Percentiles rank a stretch among this genome's conserved stretches.
Evolutionary conservation across 2,113 vertebrate species (phyloP).

Genomic region (Danio rerio): GRCz12tu NC_133192.1:26421501-26422000

Average conservation of each 20-base stretch:
- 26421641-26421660: slow-evolving; percentile 6
- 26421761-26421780: slow-evolving; percentile 16
- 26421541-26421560: slow-evolving; percentile 8
- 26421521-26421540: slow-evolving; percentile 25
- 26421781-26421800: slow-evolving; percentile 6
- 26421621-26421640: background rate
- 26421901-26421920: too few species aligned
- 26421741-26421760: slow-evolving; percentile 52
- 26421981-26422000: too few species aligned
- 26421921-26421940: too few species aligned
- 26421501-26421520: slow-evolving; percentile 52
- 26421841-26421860: background rate
- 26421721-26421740: slow-evolving; percentile 40
- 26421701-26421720: slow-evolving; percentile 9
- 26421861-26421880: background rate
- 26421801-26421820: background rate
- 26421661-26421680: background rate
- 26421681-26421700: slow-evolving; percentile 28
- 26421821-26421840: slow-evolving; percentile 10
- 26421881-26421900: too few species aligned
- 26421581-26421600: slow-evolving; percentile 2
- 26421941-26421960: too few species aligned
- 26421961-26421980: too few species aligned
- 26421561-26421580: slow-evolving; percentile 17
- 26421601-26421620: background rate